Evolutionary conservation across 2,888 invertebrate genomes (phyloP).

Genomic region (Exephanes ischioxanthus): DNA sequence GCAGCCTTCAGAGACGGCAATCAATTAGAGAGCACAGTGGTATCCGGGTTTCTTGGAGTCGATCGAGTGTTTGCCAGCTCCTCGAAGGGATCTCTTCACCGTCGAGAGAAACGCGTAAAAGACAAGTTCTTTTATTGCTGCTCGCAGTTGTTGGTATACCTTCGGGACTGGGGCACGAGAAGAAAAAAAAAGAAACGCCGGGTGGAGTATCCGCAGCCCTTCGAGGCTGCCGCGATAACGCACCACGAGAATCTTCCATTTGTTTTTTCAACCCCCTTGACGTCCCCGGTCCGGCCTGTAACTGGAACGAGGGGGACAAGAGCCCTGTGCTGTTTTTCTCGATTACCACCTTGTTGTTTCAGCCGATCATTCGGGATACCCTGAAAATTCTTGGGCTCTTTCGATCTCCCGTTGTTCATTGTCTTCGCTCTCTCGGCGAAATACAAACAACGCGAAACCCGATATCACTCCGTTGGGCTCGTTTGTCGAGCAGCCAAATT

Average conservation of each 20-base stretch:
- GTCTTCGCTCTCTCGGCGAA: not conserved
- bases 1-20: slow-evolving; percentile 73
- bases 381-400: slow-evolving; percentile 18
- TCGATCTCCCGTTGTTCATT: not conserved
- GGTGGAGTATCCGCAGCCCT: slow-evolving; percentile 34
- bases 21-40: slow-evolving; percentile 77
- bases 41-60: slow-evolving; percentile 64
- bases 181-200: slow-evolving; percentile 23
- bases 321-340: slow-evolving; percentile 67
- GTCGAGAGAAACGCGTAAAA: slow-evolving; percentile 23
- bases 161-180: slow-evolving; percentile 10
- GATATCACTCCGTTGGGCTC: not conserved
- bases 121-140: slow-evolving; percentile 44
- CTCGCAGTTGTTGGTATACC: slow-evolving; percentile 15
- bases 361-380: slow-evolving; percentile 61
- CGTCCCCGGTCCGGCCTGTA: slow-evolving; percentile 58
- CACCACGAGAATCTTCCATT: slow-evolving; percentile 71
- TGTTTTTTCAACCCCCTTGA: slow-evolving; percentile 70
- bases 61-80: slow-evolving; percentile 77
- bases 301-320: not conserved
- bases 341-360: slow-evolving; percentile 75
- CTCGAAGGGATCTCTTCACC: slow-evolving; percentile 70
- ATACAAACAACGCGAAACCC: slow-evolving; percentile 12
- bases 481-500: slow-evolving; percentile 1
- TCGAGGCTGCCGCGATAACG: slow-evolving; percentile 55